These are phyloP conservation scores for Heteromyza rotundicornis DNA, from an alignment of 2,888 invertebrate genomes.

Conservation along the genomic window DNA sequence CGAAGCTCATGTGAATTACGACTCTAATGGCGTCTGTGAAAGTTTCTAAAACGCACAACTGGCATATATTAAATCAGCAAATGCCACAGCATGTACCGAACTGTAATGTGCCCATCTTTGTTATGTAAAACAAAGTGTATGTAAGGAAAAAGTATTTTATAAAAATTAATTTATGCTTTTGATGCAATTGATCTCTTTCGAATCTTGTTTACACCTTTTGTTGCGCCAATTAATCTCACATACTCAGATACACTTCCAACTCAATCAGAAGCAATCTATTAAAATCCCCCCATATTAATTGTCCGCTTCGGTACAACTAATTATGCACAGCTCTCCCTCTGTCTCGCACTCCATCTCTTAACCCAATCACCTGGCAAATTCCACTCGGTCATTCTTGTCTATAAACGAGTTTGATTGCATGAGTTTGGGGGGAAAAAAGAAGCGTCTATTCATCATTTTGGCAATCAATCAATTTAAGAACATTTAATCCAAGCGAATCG, in stretches of 20 bases:
- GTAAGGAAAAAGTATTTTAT: no score
- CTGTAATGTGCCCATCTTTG: no score
- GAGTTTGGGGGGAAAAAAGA: slow-evolving; percentile 8
- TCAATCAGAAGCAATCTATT: background rate
- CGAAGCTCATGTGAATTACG: slow-evolving; percentile 1
- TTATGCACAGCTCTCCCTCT: slow-evolving; percentile 38
- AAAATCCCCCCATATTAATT: slow-evolving; percentile 38
- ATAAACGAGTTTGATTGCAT: background rate
- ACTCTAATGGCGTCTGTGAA: slow-evolving; percentile 9
- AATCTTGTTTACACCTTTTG: background rate
- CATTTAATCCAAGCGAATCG: slow-evolving; percentile 54
- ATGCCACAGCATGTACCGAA: no score
- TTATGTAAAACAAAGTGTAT: no score
- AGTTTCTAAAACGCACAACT: no score
- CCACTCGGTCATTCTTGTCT: slow-evolving; percentile 20
- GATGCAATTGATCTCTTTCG: background rate
- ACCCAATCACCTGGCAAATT: slow-evolving; percentile 25
- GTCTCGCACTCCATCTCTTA: no score
- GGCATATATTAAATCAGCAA: no score
- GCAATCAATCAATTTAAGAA: slow-evolving; percentile 58
- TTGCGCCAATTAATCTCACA: slow-evolving; percentile 9
- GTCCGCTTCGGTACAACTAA: slow-evolving; percentile 46
- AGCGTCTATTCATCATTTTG: slow-evolving; percentile 56
- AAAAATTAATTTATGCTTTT: no score
- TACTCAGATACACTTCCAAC: background rate